phyloP scores from a whole-genome alignment of 2,113 vertebrate genomes.

The Lampris incognitus region DNA sequence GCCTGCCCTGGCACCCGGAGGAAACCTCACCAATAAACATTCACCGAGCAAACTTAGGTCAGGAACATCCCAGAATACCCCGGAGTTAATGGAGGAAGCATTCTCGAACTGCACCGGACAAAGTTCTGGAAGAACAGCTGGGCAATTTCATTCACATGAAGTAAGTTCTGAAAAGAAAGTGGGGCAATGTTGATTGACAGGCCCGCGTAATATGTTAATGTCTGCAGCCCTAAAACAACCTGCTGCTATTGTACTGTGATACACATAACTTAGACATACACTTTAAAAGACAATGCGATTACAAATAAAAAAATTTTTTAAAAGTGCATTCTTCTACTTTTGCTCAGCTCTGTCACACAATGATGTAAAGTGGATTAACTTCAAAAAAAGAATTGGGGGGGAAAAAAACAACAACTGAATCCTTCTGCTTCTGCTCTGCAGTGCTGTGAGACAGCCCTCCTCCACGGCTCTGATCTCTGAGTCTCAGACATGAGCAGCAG shows the following conservation, averaged over 20 bases:
- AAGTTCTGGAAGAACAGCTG: too few species aligned
- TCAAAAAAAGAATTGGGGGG: too few species aligned
- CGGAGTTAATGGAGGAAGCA: slow-evolving; percentile 10
- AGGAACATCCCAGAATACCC: slow-evolving; percentile 45
- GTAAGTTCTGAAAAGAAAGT: too few species aligned
- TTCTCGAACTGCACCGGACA: not conserved
- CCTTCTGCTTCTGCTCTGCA: slow-evolving; percentile 30
- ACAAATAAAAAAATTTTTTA: not conserved
- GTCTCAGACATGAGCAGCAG: slow-evolving; percentile 36
- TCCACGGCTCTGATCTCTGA: slow-evolving; percentile 46
- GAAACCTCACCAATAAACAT: slow-evolving; percentile 36
- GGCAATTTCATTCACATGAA: too few species aligned
- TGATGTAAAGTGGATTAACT: too few species aligned
- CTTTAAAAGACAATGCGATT: not conserved
- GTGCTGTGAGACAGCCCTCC: slow-evolving; percentile 28
- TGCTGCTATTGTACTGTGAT: too few species aligned
- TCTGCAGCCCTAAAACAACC: too few species aligned
- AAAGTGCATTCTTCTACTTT: slow-evolving; percentile 25
- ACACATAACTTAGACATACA: not conserved
- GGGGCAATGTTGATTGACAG: too few species aligned
- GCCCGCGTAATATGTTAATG: too few species aligned
- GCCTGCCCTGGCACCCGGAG: slow-evolving; percentile 20
- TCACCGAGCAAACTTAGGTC: not conserved
- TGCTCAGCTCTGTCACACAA: not conserved
- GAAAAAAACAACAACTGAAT: not conserved